These are phyloP conservation scores for Crocallis elinguaria DNA, from an alignment of 2,888 invertebrate species.

Conservation along the genomic window DNA sequence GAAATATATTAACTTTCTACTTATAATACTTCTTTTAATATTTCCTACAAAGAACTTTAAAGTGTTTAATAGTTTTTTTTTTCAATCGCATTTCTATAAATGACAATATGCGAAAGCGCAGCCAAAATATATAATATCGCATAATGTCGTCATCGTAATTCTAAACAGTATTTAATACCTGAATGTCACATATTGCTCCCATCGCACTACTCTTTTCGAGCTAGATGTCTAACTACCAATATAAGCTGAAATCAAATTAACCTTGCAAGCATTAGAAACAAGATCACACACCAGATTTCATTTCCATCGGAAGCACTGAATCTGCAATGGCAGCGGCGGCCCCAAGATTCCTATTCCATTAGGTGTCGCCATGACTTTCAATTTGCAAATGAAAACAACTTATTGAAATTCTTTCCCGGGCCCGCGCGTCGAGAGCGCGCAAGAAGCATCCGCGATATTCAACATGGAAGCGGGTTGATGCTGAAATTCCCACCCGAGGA, in stretches of 20 bases:
- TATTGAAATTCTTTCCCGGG: constrained; percentile 82
- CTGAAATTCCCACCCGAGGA: constrained; percentile 43
- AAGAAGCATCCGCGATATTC: constrained; percentile 61
- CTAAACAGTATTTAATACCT: too few species aligned
- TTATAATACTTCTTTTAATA: too few species aligned
- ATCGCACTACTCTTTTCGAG: too few species aligned
- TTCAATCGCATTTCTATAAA: too few species aligned
- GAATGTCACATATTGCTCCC: too few species aligned
- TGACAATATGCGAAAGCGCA: too few species aligned
- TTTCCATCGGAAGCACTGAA: constrained; percentile 29
- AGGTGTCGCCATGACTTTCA: constrained; percentile 78
- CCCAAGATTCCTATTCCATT: constrained; percentile 79
- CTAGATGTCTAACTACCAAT: neutral
- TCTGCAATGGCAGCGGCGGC: constrained; percentile 46
- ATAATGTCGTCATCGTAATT: too few species aligned
- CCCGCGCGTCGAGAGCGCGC: constrained; percentile 55
- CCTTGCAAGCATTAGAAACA: constrained; percentile 6
- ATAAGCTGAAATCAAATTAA: constrained; percentile 5
- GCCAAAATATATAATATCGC: too few species aligned
- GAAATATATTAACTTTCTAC: too few species aligned
- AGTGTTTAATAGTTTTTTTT: too few species aligned
- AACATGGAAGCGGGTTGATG: constrained; percentile 57
- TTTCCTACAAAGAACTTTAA: too few species aligned
- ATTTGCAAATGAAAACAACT: constrained; percentile 85
- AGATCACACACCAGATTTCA: constrained; percentile 23